Base-by-base conservation (phyloP, 2,113 vertebrate genomes). In the Saguinus midas region DNA sequence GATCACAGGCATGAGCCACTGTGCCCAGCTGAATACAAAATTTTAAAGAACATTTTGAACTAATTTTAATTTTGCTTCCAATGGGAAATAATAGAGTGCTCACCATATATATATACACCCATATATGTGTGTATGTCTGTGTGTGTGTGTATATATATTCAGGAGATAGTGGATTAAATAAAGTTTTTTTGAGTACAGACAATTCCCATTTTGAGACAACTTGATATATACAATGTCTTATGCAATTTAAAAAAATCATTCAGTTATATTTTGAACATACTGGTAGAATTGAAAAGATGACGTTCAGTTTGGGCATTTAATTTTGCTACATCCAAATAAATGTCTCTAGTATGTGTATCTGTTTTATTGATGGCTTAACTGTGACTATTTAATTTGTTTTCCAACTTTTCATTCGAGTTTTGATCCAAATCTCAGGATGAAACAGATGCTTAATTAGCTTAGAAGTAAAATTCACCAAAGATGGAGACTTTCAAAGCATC, bases 391-490 rank as follows among this genome's bases (percentile, higher is more conserved):
- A 90, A 70, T 68, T 80, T 83, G 35, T 68, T 89, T 90, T 50
- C 12, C 37, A 76, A 37, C 7, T 90, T 32, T 92, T 93, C 73
- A 14, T 86, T 87, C 21, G 66, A 80, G 61, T 94, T 96, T 93
- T 94, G 73, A 83, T 64, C 48, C 58, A 94, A 89, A 86, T 82
- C 43, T 93, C 80, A 82, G 81, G 75, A 80, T 80, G n/a, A 57
- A 92, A 45, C 58, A 93, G 17, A 96, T 87, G n/a, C 88, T 94
- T 95, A 92, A 83, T 88, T 66, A 97, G 29, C 45, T 97, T 89
- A 81, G 72, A 95, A 93, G 40, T 79, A 90, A 97, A 93, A 90
- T 90, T 96, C 50, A 84, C 11, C 66, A 14, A 81, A 95, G 52
- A 86, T 79, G 27, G 82, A 90, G 75, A 87, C 58, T 95, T 97